phyloP scores from a whole-genome alignment of 1,140 invertebrate genomes.

The Platorchestia sp. region DNA sequence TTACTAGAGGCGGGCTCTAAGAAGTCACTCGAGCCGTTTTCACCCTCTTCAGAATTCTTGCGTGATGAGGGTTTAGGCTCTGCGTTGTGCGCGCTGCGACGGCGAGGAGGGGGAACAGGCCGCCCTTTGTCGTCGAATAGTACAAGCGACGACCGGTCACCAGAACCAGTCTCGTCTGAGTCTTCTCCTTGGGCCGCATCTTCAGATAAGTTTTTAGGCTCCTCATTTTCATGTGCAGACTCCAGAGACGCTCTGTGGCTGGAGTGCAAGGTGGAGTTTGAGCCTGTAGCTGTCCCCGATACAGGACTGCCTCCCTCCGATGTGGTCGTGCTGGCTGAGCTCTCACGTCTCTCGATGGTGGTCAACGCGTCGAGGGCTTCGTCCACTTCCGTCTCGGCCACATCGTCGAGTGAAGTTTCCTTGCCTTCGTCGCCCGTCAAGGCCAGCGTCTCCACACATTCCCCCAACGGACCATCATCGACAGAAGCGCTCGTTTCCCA shows the following conservation, averaged over 20 bases:
- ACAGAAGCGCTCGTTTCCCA: slow-evolving; percentile 58
- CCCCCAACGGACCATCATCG: slow-evolving; percentile 22
- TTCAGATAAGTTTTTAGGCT: slow-evolving; percentile 49
- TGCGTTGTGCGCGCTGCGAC: slow-evolving; percentile 71
- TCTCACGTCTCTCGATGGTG: neutral
- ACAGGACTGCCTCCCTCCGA: slow-evolving; percentile 40
- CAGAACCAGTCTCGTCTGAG: slow-evolving; percentile 27
- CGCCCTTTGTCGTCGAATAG: slow-evolving; percentile 76
- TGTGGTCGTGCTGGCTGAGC: neutral
- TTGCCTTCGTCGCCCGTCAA: slow-evolving; percentile 45
- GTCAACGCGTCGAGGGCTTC: slow-evolving; percentile 48
- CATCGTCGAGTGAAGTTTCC: slow-evolving; percentile 55
- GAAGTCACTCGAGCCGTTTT: neutral
- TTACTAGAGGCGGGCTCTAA: neutral
- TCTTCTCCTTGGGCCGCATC: slow-evolving; percentile 54
- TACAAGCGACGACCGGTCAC: slow-evolving; percentile 74
- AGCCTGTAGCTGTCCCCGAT: neutral
- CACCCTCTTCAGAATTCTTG: slow-evolving; percentile 42
- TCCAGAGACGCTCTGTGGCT: neutral
- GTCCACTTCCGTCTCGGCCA: slow-evolving; percentile 29
- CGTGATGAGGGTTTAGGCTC: slow-evolving; percentile 55
- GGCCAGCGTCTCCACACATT: slow-evolving; percentile 45
- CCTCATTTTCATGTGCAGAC: slow-evolving; percentile 32
- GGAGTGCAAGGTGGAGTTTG: slow-evolving; percentile 31
- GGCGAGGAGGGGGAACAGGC: slow-evolving; percentile 76